Conservation (phyloP, 2,113 vertebrate genomes). For the Lepus europaeus region DNA sequence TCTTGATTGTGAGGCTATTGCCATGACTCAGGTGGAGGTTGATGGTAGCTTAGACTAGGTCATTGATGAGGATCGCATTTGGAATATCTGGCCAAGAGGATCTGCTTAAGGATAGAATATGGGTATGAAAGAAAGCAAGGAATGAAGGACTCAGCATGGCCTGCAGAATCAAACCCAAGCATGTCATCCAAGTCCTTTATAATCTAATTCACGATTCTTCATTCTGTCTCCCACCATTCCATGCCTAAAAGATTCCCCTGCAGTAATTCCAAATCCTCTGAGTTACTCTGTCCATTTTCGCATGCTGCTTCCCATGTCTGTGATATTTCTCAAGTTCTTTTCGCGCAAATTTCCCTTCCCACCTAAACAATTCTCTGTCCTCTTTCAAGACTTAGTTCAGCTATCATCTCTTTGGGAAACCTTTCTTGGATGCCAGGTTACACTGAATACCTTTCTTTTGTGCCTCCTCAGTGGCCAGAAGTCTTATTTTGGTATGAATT, state of each 20-base stretch:
- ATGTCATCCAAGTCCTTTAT: neutral
- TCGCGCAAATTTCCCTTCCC: constrained; percentile 1
- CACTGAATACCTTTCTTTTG: neutral
- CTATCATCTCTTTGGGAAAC: neutral
- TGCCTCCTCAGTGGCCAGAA: neutral
- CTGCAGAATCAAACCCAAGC: neutral
- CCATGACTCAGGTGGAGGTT: neutral
- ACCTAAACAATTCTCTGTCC: constrained; percentile 6
- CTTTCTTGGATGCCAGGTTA: constrained; percentile 9
- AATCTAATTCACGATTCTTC: neutral
- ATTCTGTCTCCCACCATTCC: neutral
- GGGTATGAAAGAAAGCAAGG: neutral
- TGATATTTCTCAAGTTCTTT: constrained; percentile 38
- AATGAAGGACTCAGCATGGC: neutral
- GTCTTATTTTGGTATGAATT: neutral
- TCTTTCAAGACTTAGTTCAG: constrained; percentile 12
- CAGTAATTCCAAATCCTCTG: neutral
- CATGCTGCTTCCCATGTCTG: neutral
- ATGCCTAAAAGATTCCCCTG: neutral
- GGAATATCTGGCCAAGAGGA: neutral
- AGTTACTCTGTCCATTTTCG: neutral
- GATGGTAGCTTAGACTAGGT: neutral
- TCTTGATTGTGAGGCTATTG: neutral
- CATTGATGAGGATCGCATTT: neutral
- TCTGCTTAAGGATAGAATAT: neutral